Base-by-base conservation (phyloP, 2,888 invertebrate species). In the Metopia argyrocephala region DNA sequence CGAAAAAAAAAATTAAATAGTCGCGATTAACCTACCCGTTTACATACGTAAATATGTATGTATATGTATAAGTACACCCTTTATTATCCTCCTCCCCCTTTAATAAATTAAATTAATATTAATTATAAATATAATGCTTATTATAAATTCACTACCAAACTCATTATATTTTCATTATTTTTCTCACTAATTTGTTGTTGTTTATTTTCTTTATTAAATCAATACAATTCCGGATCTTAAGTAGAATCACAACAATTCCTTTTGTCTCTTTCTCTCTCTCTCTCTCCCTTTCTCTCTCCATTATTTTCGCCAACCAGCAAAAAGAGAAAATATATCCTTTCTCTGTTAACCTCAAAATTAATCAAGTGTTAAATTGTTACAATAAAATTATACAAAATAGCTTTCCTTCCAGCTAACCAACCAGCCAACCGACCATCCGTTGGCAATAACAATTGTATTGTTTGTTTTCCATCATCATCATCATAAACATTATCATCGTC, bases 331-430 rank as follows among this genome's bases (percentile, higher is more conserved):
- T 12, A 25, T 64, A 69, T 54, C 48, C 52, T n/a, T 18, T 54
- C 38, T 15, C 61, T 25, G 28, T 45, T 66, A 66, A 73, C 66
- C 71, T 66, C 66, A 71, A 68, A 82, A 75, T 82, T 82, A 78
- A 83, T 83, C 82, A 79, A 76, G 79, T 78, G 82, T 83, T 82
- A 83, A 83, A 83, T 83, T 83, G 82, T 65, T 79, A 79, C 79
- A 82, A 83, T 79, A 70, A 76, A 78, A 79, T 46, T 61, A 52
- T 56, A 76, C 73, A 74, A 79, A 38, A 74, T 54, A 75, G 54
- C 69, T 69, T 74, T 70, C 61, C 74, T 70, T 66, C 31, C 65
- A 65, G 56, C 54, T 61, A 68, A 66, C 9, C 73, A 73, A 76
- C 0, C 65, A 74, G 3, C 59, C 52, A 59, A 21, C 23, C 12